Percentiles rank a stretch among this genome's conserved stretches.
phyloP scores from a whole-genome alignment of 2,888 invertebrate species.

The Nomada flava region DNA sequence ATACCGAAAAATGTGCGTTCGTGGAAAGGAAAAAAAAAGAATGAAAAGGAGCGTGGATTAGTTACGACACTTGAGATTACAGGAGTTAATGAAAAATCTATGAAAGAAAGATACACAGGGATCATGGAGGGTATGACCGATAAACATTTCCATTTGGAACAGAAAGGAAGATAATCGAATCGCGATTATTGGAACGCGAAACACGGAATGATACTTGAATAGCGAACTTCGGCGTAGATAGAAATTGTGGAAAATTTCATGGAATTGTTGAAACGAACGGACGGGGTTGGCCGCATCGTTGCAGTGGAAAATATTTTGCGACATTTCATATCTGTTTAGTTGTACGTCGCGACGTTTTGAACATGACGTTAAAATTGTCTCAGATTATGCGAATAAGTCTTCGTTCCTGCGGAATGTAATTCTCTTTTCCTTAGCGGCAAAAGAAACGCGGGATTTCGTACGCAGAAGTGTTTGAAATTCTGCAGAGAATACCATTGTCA shows the following conservation, averaged over 20 bases:
- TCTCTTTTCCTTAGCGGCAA: no score
- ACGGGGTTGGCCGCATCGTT: no score
- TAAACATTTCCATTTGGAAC: slow-evolving; percentile 26
- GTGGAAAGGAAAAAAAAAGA: not conserved
- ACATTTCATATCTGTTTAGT: no score
- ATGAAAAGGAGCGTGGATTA: not conserved
- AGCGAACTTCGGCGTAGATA: slow-evolving; percentile 16
- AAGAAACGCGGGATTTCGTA: no score
- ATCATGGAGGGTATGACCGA: slow-evolving; percentile 30
- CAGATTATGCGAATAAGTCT: no score
- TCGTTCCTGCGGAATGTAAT: no score
- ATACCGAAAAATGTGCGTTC: not conserved
- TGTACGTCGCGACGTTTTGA: no score
- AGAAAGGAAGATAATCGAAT: slow-evolving; percentile 19
- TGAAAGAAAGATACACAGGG: slow-evolving; percentile 2
- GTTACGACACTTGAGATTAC: not conserved
- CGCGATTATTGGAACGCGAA: slow-evolving; percentile 12
- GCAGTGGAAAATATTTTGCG: no score
- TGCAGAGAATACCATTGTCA: no score
- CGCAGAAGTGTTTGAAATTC: no score
- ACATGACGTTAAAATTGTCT: no score
- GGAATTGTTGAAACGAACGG: not conserved
- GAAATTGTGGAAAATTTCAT: slow-evolving; percentile 34
- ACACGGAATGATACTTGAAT: not conserved
- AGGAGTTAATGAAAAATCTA: not conserved